phyloP scores from a whole-genome alignment of 2,113 vertebrate species.

The Siphamia tubifer region DNA sequence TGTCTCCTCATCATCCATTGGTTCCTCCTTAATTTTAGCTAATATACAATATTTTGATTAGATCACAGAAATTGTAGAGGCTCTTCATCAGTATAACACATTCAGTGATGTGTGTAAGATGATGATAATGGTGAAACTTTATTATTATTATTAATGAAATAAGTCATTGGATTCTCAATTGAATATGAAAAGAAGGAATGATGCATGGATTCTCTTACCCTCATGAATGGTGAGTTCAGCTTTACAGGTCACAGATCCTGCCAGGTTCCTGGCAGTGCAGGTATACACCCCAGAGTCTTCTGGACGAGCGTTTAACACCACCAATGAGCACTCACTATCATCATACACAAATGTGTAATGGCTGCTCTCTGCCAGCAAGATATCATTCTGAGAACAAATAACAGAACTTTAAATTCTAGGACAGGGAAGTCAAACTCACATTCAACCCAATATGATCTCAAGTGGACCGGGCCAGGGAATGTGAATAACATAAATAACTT shows the following conservation, averaged over 20 bases:
- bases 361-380: slow-evolving; percentile 88
- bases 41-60: not conserved
- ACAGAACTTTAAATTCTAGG: too few relatives aligned
- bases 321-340: slow-evolving; percentile 93
- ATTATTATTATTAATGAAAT: too few relatives aligned
- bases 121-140: too few relatives aligned
- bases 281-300: slow-evolving; percentile 93
- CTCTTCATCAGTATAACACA: not conserved
- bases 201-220: slow-evolving; percentile 84
- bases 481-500: too few relatives aligned
- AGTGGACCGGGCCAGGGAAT: too few relatives aligned
- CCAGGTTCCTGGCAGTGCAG: slow-evolving; percentile 91
- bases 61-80: not conserved
- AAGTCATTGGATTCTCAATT: too few relatives aligned
- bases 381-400: slow-evolving; percentile 83
- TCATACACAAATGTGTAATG: slow-evolving; percentile 96
- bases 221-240: slow-evolving; percentile 89
- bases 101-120: too few relatives aligned
- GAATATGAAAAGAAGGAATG: too few relatives aligned
- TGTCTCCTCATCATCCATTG: slow-evolving; percentile 81
- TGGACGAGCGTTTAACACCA: slow-evolving; percentile 85
- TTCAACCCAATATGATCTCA: too few relatives aligned
- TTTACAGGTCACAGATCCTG: slow-evolving; percentile 94
- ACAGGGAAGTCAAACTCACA: too few relatives aligned
- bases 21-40: slow-evolving; percentile 75